Base-by-base conservation (phyloP, 2,888 invertebrate genomes). In the Rhaphigaster nebulosa region DNA sequence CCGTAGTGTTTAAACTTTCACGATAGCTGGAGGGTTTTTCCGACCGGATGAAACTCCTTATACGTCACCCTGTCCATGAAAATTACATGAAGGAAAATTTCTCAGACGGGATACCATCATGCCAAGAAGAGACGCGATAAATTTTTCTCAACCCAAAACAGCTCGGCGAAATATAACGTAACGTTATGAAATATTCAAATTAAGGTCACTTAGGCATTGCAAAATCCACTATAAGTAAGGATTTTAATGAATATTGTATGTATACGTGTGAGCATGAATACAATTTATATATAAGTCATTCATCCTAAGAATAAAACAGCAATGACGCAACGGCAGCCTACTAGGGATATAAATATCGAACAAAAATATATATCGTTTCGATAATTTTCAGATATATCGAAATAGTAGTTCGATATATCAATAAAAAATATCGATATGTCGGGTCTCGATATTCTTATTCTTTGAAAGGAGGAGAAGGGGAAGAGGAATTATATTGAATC, bases 41-140 rank as follows among this genome's bases (percentile, higher is more conserved):
- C 84, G 45, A 84, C 45, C 84, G 45, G 34, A 41, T 50, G n/a
- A 84, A 41, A 84, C 84, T n/a, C 84, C 41, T 84, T 50, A 84
- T 38, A 45, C 84, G 84, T 50, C 84, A 41, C 84, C n/a, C 84
- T 6, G 84, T 50, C 84, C 84, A 84, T 84, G 84, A 84, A 84
- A 84, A 45, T n/a, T 84, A 45, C 84, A 84, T 84, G 84, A 84
- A 50, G 84, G 84, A 84, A 76, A 84, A 84, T 45, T 84, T 84
- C 45, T 84, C 84, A 84, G 45, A 45, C 1, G 84, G n/a, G 84
- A 45, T 50, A 84, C 84, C 84, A n/a, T 84, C 41, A 18, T 0
- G 45, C 41, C 41, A n/a, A 13, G 38, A 76, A 76, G 84, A 45
- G 41, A 84, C n/a, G 84, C 45, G 18, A 84, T 84, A 84, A 84